Evolutionary conservation across 2,888 invertebrate species (phyloP).

Genomic region (Sinhomidia bicolor): DNA sequence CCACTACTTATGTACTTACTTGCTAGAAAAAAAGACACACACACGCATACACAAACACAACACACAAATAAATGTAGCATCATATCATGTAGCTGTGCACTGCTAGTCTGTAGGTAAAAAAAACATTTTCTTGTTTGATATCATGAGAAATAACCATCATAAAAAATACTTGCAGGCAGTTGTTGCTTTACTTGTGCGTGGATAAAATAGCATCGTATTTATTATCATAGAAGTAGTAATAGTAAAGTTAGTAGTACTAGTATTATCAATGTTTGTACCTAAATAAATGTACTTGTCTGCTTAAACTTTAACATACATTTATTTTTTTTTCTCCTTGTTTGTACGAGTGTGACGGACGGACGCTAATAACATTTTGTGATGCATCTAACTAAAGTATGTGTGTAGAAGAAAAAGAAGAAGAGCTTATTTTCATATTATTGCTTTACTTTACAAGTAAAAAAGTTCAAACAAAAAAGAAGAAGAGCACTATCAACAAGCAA

Average conservation of each 20-base stretch:
- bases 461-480: no score
- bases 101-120: neutral
- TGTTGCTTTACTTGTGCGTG: neutral
- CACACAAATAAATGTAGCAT: neutral
- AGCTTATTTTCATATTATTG: neutral
- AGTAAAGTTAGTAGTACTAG: no score
- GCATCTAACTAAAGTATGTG: neutral
- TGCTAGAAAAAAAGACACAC: no score
- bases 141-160: constrained; percentile 1
- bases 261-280: no score
- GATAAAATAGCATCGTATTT: neutral
- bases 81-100: no score
- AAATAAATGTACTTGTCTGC: no score
- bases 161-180: neutral
- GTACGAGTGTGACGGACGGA: neutral
- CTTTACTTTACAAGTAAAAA: neutral
- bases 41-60: neutral
- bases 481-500: neutral
- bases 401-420: neutral
- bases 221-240: no score
- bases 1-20: no score
- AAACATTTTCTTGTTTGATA: neutral
- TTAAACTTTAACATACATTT: constrained; percentile 21
- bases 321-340: neutral
- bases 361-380: neutral